Base-by-base conservation (phyloP, 2,113 vertebrate species). In the Cinclus mexicanus region DNA sequence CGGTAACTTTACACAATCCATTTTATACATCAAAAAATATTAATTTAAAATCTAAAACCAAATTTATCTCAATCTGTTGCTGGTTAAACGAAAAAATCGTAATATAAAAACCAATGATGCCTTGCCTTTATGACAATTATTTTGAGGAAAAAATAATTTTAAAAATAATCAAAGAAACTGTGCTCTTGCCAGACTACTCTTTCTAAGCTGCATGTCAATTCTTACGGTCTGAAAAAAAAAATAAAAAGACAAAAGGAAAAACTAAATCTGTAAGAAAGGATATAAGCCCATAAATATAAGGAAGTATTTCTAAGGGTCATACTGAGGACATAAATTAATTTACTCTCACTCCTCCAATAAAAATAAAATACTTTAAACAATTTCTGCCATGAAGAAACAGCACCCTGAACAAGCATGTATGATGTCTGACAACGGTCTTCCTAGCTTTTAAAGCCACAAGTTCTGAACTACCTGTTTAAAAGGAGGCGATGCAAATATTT, bases 261-360 rank as follows among this genome's bases (percentile, higher is more conserved):
- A 81, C 52, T 3, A 59, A 42, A 69, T 15, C 41, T 31, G 9
- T 28, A 67, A 75, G 23, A 83, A 19, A 87, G 33, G 41, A 92
- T 12, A 8, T 49, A 90, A 91, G 93, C 23, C 46, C 65, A 75
- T 92, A 95, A 98, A 94, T 77, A 93, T 57, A 96, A 95, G 91
- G 76, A 93, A 84, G 57, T 97, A 92, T 96, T 97, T 97, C 91
- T 94, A 87, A 96, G 96, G 90, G 96, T 97, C 94, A 97, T 56
- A 76, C 57, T 88, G 87, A 97, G 95, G 91, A 94, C 91, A 97
- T 96, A 96, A 96, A 97, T 95, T 87, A 96, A 97, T 96, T 97
- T 96, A 94, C 64, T 97, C 76, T 97, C 94, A 86, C 86, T 87
- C 55, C 70, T 86, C 72, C 93, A 97, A 95, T 81, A 97, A 94